These are phyloP conservation scores for Lateolabrax maculatus DNA, from an alignment of 2,797 vertebrate genomes.

Conservation along the genomic window DNA sequence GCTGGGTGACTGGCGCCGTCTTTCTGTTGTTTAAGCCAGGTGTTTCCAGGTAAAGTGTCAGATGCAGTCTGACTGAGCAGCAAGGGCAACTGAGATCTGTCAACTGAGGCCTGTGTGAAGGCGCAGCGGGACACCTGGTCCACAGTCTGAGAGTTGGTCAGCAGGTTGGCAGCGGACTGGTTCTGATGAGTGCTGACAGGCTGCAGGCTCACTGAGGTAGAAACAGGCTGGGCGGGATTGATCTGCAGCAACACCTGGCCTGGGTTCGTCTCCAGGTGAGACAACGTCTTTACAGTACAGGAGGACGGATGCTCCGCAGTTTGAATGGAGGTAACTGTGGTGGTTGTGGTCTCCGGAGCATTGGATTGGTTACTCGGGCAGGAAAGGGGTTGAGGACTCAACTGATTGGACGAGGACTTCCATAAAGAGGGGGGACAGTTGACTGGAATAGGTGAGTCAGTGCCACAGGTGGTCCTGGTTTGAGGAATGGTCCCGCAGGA, in stretches of 20 bases:
- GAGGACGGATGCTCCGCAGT: not conserved
- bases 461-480: not conserved
- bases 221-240: not conserved
- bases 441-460: not conserved
- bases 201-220: too few species aligned
- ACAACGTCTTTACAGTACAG: not conserved
- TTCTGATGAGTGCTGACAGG: not conserved
- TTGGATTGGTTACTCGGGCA: not conserved
- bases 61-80: not conserved
- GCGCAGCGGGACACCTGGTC: not conserved
- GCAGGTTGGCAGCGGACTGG: rapidly evolving
- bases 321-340: not conserved
- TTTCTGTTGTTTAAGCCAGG: not conserved
- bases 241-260: too few species aligned
- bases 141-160: not conserved
- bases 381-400: not conserved
- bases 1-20: rapidly evolving
- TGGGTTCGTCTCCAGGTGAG: not conserved
- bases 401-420: not conserved
- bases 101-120: too few species aligned
- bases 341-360: not conserved
- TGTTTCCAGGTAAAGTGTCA: not conserved
- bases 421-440: too few species aligned
- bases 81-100: too few species aligned
- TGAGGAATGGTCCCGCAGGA: not conserved